A percentile compares a stretch with the other conserved stretches of the same genome.
Conservation (phyloP, 2,797 vertebrate species). For the Atherinosoma microstoma region DNA sequence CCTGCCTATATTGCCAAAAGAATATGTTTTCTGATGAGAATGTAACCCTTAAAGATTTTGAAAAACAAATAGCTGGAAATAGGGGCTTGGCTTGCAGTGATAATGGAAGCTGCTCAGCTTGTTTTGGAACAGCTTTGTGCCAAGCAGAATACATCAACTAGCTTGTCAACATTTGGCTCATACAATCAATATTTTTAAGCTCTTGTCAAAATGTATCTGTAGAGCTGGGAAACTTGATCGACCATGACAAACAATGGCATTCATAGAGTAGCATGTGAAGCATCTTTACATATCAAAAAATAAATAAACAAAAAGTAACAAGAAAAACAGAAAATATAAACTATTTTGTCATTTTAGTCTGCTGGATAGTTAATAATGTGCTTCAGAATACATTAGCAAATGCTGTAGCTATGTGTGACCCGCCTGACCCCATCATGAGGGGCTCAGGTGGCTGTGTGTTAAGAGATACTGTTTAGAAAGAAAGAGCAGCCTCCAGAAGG, state of each 20-base stretch:
- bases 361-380: slow-evolving; percentile 14
- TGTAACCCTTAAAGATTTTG: slow-evolving; percentile 62
- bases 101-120: slow-evolving; percentile 47
- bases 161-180: slow-evolving; percentile 3
- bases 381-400: slow-evolving; percentile 9
- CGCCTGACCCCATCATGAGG: slow-evolving; percentile 30
- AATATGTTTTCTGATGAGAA: slow-evolving; percentile 41
- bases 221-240: not conserved
- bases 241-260: not conserved
- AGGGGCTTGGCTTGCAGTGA: slow-evolving; percentile 34
- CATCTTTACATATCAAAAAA: not conserved
- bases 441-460: slow-evolving; percentile 52
- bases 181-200: slow-evolving; percentile 23
- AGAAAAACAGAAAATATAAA: not conserved
- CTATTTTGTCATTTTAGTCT: slow-evolving; percentile 1
- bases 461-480: slow-evolving; percentile 24
- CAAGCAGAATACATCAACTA: slow-evolving; percentile 4
- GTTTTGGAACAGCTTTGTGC: slow-evolving; percentile 9
- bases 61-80: slow-evolving; percentile 63
- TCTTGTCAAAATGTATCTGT: slow-evolving; percentile 17
- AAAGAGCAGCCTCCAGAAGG: slow-evolving; percentile 24
- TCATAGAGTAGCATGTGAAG: slow-evolving; percentile 7
- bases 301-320: not conserved
- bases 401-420: slow-evolving; percentile 29
- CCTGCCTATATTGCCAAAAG: not conserved